Conservation (phyloP, 2,888 invertebrate genomes). For the Stenolophus ochropezus region DNA sequence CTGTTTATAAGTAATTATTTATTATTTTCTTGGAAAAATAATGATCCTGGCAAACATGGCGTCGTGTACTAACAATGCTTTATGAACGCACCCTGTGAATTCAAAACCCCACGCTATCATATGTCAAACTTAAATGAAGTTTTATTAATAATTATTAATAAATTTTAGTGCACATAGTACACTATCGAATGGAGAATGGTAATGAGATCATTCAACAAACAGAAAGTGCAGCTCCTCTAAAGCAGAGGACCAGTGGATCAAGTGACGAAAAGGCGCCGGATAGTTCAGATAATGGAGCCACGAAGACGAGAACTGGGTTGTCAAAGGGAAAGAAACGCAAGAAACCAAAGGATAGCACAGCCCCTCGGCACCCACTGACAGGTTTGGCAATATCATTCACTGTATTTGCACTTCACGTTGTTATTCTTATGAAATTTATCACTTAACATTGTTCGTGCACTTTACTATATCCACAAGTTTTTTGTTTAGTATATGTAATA, state of each 20-base stretch:
- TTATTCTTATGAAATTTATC: not conserved
- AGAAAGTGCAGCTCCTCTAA: slow-evolving; percentile 21
- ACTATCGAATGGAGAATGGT: slow-evolving; percentile 51
- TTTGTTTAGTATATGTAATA: not conserved
- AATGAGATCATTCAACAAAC: slow-evolving; percentile 43
- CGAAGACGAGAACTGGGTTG: slow-evolving; percentile 39
- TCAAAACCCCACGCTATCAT: slow-evolving; percentile 58
- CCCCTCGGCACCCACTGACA: slow-evolving; percentile 83
- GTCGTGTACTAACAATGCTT: not conserved
- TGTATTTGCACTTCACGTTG: not conserved
- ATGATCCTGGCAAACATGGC: not conserved
- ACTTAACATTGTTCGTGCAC: not conserved
- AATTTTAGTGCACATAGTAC: slow-evolving; percentile 32
- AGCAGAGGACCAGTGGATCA: slow-evolving; percentile 63
- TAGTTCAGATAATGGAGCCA: slow-evolving; percentile 68
- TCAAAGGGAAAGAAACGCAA: slow-evolving; percentile 81
- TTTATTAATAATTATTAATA: slow-evolving; percentile 37
- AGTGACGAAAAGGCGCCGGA: slow-evolving; percentile 70
- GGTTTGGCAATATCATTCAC: slow-evolving; percentile 70
- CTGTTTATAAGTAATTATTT: not conserved
- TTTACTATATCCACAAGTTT: not conserved
- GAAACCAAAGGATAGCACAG: slow-evolving; percentile 83
- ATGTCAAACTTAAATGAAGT: slow-evolving; percentile 58
- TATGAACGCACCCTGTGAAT: slow-evolving; percentile 49
- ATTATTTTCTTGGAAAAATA: not conserved